These are phyloP conservation scores for Pseudorhombus dupliciocellatus DNA, from an alignment of 2,113 vertebrate genomes.

Conservation along the genomic window DNA sequence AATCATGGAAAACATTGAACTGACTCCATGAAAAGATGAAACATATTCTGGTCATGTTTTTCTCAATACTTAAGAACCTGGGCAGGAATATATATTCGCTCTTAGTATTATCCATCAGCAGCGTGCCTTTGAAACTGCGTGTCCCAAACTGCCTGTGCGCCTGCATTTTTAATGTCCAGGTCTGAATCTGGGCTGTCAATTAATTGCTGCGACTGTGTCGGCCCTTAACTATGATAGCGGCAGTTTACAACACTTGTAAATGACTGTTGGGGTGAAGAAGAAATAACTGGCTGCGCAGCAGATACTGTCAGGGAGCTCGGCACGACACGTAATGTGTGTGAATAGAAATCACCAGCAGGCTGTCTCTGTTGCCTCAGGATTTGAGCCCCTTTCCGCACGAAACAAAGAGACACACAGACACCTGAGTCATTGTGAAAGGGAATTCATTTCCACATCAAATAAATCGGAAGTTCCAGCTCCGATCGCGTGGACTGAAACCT, in stretches of 20 bases:
- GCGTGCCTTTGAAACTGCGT: not conserved
- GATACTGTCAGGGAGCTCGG: not conserved
- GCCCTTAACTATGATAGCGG: not conserved
- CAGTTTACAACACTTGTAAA: not conserved
- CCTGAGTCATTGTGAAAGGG: not conserved
- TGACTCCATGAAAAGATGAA: not conserved
- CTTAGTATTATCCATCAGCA: not conserved
- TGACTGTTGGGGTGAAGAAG: constrained; percentile 1
- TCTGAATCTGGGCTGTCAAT: not conserved
- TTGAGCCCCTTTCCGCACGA: not conserved
- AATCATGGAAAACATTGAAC: not conserved
- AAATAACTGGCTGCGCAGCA: constrained; percentile 25
- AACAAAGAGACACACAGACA: not conserved
- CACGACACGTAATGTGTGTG: constrained; percentile 10
- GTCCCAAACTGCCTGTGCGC: not conserved
- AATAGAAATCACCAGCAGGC: constrained; percentile 9
- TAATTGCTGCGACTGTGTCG: not conserved
- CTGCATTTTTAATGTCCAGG: constrained; percentile 3
- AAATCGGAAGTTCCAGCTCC: not conserved
- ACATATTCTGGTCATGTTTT: not conserved
- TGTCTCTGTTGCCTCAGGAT: constrained; percentile 17
- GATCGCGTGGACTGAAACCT: not conserved
- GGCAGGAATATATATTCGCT: not conserved
- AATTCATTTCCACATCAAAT: not conserved
- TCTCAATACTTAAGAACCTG: not conserved